These are phyloP conservation scores for Spea bombifrons DNA, from an alignment of 2,113 vertebrate species.

Conservation along the genomic window DNA sequence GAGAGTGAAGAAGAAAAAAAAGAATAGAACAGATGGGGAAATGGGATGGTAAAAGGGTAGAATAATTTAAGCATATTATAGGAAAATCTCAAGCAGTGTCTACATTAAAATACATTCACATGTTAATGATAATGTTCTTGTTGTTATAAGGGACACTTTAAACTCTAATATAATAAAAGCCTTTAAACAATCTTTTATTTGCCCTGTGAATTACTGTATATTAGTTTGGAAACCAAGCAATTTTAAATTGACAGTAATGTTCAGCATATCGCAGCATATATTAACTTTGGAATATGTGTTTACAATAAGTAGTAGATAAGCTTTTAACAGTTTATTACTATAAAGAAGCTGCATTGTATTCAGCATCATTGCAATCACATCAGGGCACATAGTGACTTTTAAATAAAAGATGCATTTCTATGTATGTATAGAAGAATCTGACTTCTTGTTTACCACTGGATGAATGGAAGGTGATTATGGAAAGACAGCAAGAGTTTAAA, in stretches of 20 bases:
- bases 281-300: constrained; percentile 46
- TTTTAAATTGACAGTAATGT: constrained; percentile 37
- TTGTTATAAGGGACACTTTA: neutral
- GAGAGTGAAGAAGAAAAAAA: too few relatives aligned
- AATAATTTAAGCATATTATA: too few relatives aligned
- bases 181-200: constrained; percentile 24
- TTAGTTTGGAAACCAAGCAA: constrained; percentile 28
- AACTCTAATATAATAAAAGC: constrained; percentile 8
- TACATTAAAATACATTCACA: too few relatives aligned
- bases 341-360: constrained; percentile 24
- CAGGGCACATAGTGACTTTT: constrained; percentile 35
- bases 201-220: constrained; percentile 13
- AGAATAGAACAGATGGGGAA: too few relatives aligned
- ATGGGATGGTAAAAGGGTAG: too few relatives aligned
- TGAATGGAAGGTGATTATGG: constrained; percentile 47
- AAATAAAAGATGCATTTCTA: constrained; percentile 48
- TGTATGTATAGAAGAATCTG: constrained; percentile 38
- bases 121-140: neutral
- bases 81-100: too few relatives aligned
- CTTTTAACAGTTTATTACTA: constrained; percentile 39
- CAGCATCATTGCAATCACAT: constrained; percentile 44
- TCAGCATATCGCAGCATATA: constrained; percentile 29
- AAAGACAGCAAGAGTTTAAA: constrained; percentile 34
- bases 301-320: constrained; percentile 44
- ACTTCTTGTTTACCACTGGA: constrained; percentile 34